Evolutionary conservation across 2,113 vertebrate species (phyloP).

Genomic region (Dipodomys merriami): DNA sequence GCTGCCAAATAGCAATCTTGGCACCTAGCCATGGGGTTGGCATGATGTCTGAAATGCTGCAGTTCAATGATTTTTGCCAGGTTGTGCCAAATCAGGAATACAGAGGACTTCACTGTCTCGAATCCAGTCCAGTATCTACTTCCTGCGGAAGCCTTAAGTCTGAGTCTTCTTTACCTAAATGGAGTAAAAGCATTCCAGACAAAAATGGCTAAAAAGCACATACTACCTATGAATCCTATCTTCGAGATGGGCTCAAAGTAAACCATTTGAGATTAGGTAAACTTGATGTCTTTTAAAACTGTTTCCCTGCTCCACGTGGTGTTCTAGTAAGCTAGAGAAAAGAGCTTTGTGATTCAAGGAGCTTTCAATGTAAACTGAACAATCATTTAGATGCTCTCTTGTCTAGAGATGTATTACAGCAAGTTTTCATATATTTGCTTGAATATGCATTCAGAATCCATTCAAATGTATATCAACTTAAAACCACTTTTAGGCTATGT

Average conservation of each 20-base stretch:
- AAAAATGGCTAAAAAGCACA: constrained; percentile 63
- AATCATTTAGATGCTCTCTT: neutral
- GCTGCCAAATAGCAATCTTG: constrained; percentile 74
- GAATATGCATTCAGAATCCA: neutral
- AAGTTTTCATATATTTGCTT: neutral
- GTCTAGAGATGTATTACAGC: neutral
- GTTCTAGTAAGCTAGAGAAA: neutral
- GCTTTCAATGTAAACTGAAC: neutral
- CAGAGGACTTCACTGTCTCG: constrained; percentile 7
- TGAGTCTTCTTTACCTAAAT: neutral
- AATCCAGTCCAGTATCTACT: neutral
- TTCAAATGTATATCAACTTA: constrained; percentile 12
- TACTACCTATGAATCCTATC: neutral
- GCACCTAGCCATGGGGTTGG: constrained; percentile 44
- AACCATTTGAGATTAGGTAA: constrained; percentile 24
- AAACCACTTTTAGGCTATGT: constrained; percentile 7
- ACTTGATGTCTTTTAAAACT: neutral
- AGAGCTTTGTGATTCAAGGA: neutral
- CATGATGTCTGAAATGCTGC: constrained; percentile 53
- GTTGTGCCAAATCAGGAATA: constrained; percentile 56
- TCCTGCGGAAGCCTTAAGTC: neutral
- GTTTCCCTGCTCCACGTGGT: neutral
- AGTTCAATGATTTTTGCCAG: constrained; percentile 64
- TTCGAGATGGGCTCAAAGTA: neutral
- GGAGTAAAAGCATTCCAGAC: constrained; percentile 7